Conservation (phyloP, 2,113 vertebrate genomes). For the Anguilla rostrata region DNA sequence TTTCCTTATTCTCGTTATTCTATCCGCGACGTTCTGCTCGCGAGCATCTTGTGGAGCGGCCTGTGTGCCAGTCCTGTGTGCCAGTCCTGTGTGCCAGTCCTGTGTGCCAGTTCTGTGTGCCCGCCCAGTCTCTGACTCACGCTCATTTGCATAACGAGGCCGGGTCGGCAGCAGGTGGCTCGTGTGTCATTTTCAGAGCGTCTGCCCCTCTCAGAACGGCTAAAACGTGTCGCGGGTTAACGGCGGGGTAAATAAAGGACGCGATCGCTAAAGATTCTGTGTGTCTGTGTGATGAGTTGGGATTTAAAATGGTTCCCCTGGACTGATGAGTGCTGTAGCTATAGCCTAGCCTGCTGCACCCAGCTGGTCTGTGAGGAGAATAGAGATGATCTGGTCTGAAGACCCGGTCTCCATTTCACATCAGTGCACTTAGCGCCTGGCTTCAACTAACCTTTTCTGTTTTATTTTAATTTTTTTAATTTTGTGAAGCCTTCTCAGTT, state of each 20-base stretch:
- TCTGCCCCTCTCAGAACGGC: background rate
- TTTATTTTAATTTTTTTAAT: background rate
- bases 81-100: slow-evolving; percentile 28
- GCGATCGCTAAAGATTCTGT: background rate
- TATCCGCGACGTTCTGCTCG: slow-evolving; percentile 24
- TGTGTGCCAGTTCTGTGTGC: slow-evolving; percentile 19
- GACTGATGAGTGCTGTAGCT: background rate
- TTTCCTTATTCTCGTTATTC: background rate
- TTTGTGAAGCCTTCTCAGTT: background rate
- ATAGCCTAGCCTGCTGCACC: background rate
- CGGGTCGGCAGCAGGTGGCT: background rate
- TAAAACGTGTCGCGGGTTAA: background rate
- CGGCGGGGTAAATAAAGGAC: background rate
- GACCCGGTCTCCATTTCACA: background rate
- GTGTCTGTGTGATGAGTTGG: background rate
- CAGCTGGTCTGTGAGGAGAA: background rate
- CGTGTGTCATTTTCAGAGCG: background rate
- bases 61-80: slow-evolving; percentile 33
- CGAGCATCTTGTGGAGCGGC: slow-evolving; percentile 54
- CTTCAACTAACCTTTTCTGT: background rate
- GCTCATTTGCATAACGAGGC: slow-evolving; percentile 27
- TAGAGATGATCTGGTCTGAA: background rate
- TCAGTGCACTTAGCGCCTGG: background rate
- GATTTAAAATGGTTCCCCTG: background rate
- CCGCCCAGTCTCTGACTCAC: slow-evolving; percentile 53